Conservation (phyloP, 2,797 vertebrate species). For the Gastrophryne carolinensis region DNA sequence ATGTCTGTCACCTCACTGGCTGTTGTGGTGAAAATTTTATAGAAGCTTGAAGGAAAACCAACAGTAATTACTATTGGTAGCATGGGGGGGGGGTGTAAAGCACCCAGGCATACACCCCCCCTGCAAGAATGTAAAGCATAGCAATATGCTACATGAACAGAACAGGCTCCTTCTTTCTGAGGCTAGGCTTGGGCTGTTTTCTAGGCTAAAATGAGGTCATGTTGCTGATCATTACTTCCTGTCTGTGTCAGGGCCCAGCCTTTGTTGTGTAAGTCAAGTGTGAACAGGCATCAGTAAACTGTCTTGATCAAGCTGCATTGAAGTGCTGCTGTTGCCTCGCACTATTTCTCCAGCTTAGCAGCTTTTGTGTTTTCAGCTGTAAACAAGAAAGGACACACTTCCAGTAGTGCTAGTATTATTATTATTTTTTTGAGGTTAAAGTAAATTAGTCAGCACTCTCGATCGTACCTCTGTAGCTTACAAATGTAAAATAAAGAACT, state of each 20-base stretch:
- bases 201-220: neutral
- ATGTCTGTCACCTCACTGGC: too few relatives aligned
- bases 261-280: slow-evolving; percentile 15
- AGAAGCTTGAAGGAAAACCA: too few relatives aligned
- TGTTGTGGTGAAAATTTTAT: too few relatives aligned
- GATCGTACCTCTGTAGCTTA: neutral
- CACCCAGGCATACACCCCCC: too few relatives aligned
- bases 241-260: neutral
- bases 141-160: too few relatives aligned
- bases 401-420: neutral
- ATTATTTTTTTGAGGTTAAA: neutral
- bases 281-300: slow-evolving; percentile 8
- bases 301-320: neutral
- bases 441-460: neutral
- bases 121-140: too few relatives aligned
- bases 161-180: too few relatives aligned
- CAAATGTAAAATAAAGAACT: neutral
- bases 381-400: neutral
- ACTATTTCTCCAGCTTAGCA: neutral
- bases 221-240: slow-evolving; percentile 12
- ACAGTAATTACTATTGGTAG: too few relatives aligned
- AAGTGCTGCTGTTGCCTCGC: neutral
- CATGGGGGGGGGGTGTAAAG: too few relatives aligned
- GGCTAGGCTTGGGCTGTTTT: too few relatives aligned
- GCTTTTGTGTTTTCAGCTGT: neutral